Evolutionary conservation across 2,113 vertebrate genomes (phyloP).

Genomic region (Thunnus maccoyii): DNA sequence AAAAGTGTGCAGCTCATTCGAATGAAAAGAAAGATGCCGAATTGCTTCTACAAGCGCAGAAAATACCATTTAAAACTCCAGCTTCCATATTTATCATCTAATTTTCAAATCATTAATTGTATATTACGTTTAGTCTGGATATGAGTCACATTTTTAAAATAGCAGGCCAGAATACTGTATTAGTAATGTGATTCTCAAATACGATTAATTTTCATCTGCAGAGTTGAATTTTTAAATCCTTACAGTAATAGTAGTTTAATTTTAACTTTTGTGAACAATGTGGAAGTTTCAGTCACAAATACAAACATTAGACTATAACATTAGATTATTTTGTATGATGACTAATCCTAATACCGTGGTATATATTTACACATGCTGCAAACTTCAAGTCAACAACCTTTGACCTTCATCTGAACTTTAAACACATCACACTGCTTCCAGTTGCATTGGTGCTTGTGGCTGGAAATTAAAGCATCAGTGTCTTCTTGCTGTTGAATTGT

Average conservation of each 20-base stretch:
- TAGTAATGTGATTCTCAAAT: conserved; percentile 6
- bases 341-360: no score
- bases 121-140: conserved; percentile 17
- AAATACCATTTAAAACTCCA: conserved; percentile 39
- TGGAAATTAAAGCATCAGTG: no score
- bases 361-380: neutral
- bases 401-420: neutral
- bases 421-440: neutral
- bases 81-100: conserved; percentile 24
- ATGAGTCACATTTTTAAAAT: conserved; percentile 22
- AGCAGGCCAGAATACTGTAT: conserved; percentile 6
- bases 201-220: neutral
- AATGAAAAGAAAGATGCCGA: conserved; percentile 1
- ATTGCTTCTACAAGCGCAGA: neutral
- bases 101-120: conserved; percentile 30
- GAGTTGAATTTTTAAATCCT: neutral
- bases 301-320: no score
- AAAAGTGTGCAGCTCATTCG: conserved; percentile 39
- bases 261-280: no score
- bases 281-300: no score
- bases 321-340: neutral
- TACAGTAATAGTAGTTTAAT: neutral
- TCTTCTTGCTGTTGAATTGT: neutral
- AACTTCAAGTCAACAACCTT: neutral
- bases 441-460: neutral